A percentile compares a stretch with the other conserved stretches of the same genome.
phyloP scores from a whole-genome alignment of 2,888 invertebrate species.

The Eupithecia pulchellata region DNA sequence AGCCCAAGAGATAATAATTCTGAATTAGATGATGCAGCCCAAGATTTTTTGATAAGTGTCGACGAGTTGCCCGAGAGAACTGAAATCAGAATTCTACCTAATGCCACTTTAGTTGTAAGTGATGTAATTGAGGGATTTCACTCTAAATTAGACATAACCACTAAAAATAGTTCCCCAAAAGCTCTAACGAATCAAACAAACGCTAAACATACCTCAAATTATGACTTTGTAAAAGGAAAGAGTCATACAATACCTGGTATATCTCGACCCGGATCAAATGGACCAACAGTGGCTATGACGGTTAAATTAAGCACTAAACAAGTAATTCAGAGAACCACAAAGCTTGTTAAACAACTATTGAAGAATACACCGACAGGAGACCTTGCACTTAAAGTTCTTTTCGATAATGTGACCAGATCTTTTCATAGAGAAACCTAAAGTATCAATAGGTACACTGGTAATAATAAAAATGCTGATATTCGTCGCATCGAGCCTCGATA shows the following conservation, averaged over 20 bases:
- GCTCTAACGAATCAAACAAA: neutral
- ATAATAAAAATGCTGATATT: neutral
- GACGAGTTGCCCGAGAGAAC: conserved; percentile 39
- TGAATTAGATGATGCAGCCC: neutral
- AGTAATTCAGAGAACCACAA: neutral
- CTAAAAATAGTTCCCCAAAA: neutral
- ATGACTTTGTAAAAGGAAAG: neutral
- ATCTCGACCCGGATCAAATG: neutral
- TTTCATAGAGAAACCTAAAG: conserved; percentile 13
- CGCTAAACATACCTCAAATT: neutral
- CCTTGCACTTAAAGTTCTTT: conserved; percentile 22
- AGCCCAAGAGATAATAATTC: conserved; percentile 17
- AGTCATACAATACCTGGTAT: neutral
- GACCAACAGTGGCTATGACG: neutral
- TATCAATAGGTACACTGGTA: neutral
- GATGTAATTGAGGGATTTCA: conserved; percentile 3
- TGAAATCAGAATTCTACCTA: conserved; percentile 51
- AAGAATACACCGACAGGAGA: neutral
- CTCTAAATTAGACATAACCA: neutral
- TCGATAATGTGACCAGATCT: conserved; percentile 29
- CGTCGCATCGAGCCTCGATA: neutral
- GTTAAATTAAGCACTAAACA: neutral
- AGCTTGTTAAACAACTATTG: neutral
- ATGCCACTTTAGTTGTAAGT: conserved; percentile 48
- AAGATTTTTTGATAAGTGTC: neutral